Conservation (phyloP, 2,797 vertebrate species). For the Danio jaintianensis region DNA sequence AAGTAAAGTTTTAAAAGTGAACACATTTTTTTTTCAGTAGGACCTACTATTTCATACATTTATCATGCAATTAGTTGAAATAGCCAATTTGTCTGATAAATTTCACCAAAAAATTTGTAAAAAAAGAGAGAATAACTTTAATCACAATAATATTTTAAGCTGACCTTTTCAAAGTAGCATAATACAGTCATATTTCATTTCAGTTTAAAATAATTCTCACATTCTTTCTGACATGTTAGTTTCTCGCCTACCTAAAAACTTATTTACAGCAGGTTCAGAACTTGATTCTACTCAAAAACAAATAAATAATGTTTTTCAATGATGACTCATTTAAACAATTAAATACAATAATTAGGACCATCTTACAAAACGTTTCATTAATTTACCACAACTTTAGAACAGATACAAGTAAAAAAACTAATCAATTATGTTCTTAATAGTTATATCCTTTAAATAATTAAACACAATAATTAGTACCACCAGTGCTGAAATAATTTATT, state of each 20-base stretch:
- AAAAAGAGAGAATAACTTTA: not conserved
- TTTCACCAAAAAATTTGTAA: not conserved
- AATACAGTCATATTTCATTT: not conserved
- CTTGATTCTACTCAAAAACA: not conserved
- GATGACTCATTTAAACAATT: not conserved
- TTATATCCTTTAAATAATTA: too few species aligned
- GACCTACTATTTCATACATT: not conserved
- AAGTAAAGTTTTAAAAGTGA: not conserved
- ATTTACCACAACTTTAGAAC: too few species aligned
- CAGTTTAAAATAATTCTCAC: not conserved
- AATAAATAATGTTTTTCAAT: not conserved
- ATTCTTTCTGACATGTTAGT: not conserved
- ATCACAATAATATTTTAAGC: not conserved
- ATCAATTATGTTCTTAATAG: too few species aligned
- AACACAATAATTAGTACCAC: too few species aligned
- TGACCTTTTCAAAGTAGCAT: not conserved
- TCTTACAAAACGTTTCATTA: too few species aligned
- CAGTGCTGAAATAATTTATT: not conserved
- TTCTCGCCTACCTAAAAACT: not conserved
- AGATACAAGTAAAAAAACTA: too few species aligned
- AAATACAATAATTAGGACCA: not conserved
- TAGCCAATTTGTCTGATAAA: conserved; percentile 10
- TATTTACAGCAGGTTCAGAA: conserved; percentile 3
- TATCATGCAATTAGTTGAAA: not conserved
- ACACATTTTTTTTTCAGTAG: not conserved